phyloP scores from a whole-genome alignment of 2,113 vertebrate species.

The Centropus bengalensis region DNA sequence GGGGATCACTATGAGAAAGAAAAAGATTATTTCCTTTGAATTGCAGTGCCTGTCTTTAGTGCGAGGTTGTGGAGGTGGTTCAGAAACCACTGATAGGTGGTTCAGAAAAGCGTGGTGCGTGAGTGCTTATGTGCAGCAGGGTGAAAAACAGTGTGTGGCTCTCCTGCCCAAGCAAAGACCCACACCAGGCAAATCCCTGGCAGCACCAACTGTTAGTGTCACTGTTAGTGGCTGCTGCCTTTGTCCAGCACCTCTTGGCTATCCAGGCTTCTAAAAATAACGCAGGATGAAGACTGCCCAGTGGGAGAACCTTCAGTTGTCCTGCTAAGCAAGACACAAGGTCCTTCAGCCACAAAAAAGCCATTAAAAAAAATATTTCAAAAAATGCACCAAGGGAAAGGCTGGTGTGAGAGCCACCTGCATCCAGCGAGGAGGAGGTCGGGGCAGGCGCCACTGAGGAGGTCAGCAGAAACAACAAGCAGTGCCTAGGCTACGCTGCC shows the following conservation, averaged over 20 bases:
- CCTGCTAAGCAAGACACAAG: neutral
- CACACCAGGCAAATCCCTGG: neutral
- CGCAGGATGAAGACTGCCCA: fast-evolving
- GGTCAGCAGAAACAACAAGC: conserved; percentile 40
- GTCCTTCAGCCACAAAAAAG: fast-evolving
- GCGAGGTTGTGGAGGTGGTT: neutral
- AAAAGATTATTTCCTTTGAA: neutral
- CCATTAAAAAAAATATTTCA: neutral
- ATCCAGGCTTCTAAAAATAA: neutral
- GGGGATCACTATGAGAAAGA: fast-evolving
- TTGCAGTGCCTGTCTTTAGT: neutral
- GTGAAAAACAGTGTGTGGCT: neutral
- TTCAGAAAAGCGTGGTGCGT: fast-evolving
- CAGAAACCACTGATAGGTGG: fast-evolving
- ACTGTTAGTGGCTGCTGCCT: neutral
- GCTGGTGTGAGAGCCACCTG: neutral
- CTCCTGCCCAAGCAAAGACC: neutral
- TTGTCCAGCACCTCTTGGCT: neutral
- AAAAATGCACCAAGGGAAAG: neutral
- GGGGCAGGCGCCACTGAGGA: neutral
- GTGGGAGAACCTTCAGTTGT: neutral
- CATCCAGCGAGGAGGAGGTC: neutral
- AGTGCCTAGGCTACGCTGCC: conserved; percentile 38
- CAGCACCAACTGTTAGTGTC: neutral
- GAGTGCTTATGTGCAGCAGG: neutral